Base-by-base conservation (phyloP, 2,113 vertebrate genomes). In the Calidris pugnax region DNA sequence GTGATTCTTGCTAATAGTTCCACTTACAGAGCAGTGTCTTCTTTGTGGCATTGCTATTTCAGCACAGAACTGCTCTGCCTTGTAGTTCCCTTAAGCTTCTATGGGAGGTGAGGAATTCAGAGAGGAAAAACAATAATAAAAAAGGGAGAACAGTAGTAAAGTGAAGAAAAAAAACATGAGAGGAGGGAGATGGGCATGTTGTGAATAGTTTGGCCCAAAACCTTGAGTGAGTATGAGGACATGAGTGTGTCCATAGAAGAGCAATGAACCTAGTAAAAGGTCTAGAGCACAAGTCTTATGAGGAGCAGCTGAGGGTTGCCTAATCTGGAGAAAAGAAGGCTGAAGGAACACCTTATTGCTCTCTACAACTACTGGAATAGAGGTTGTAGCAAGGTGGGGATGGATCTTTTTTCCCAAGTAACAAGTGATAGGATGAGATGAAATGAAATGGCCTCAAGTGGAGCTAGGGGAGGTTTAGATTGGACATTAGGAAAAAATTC, bases 301-400 rank as follows among this genome's bases (percentile, higher is more conserved):
- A 76, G 14, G 48, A 45, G 43, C 1, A 13, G 57, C 9, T 76
- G 43, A 63, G 27, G 6, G 14, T 23, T 32, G 13, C 41, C 79
- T 39, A 37, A 11, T 8, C 30, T 62, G 24, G 35, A 69, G 48
- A 57, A 68, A n/a, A 41, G 26, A 15, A 66, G 6, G 7, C 6
- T 75, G 1, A 24, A 9, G 10, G 3, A 8, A 68, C 7, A 87
- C 4, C 8, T 83, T 53, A 22, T 28, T 0, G 3, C 5, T 33
- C 8, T 55, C 22, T 53, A 37, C n/a, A 87, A 9, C 12, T 53
- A 37, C 20, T 4, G 43, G 41, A 84, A 28, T 72, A 18, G 23
- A 71, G 8, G 18, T 10, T 55, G 26, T 28, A 55, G 6, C 0
- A 0, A 55, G 15, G 23, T 48, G 26, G 39, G 8, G 13, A 13